A percentile compares a stretch with the other conserved stretches of the same genome.
phyloP scores from a whole-genome alignment of 2,888 invertebrate species.

The Argyresthia goedartella region DNA sequence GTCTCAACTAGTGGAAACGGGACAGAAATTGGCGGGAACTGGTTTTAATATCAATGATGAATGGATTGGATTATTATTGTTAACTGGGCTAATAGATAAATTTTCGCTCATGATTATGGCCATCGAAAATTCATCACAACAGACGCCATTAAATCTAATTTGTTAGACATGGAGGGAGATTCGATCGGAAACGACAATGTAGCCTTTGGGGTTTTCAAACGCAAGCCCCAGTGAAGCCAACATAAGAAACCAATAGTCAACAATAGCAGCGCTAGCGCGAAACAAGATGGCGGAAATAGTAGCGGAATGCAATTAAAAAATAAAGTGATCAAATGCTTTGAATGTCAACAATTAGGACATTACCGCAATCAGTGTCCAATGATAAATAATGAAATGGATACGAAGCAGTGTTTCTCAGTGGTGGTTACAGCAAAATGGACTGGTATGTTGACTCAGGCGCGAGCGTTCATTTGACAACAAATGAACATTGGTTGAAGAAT shows the following conservation, averaged over 20 bases:
- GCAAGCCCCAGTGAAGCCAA: not conserved
- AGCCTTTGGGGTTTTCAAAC: not conserved
- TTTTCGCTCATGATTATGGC: not conserved
- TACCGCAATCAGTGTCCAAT: constrained; percentile 10
- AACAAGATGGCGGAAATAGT: not conserved
- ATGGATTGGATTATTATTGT: constrained; percentile 1
- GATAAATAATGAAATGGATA: constrained; percentile 3
- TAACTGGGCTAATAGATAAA: not conserved
- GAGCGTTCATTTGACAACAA: not conserved
- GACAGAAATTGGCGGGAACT: not conserved
- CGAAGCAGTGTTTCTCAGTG: constrained; percentile 8
- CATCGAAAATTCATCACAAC: not conserved
- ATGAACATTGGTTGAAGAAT: not conserved
- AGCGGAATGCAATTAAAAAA: not conserved
- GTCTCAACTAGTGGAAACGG: not conserved
- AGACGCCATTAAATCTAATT: not conserved
- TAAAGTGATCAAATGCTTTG: constrained; percentile 8
- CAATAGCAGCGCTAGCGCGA: not conserved
- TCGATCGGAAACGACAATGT: not conserved
- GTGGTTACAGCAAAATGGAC: constrained; percentile 6
- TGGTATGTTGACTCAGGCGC: constrained; percentile 4
- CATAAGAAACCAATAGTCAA: not conserved
- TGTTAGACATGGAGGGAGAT: not conserved
- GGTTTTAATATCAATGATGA: constrained; percentile 2
- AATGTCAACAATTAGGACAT: constrained; percentile 3